Percentiles rank a stretch among this genome's conserved stretches.
These are phyloP conservation scores for Drosophila sechellia DNA, from an alignment of 1,140 invertebrate genomes.

Conservation along the genomic window DNA sequence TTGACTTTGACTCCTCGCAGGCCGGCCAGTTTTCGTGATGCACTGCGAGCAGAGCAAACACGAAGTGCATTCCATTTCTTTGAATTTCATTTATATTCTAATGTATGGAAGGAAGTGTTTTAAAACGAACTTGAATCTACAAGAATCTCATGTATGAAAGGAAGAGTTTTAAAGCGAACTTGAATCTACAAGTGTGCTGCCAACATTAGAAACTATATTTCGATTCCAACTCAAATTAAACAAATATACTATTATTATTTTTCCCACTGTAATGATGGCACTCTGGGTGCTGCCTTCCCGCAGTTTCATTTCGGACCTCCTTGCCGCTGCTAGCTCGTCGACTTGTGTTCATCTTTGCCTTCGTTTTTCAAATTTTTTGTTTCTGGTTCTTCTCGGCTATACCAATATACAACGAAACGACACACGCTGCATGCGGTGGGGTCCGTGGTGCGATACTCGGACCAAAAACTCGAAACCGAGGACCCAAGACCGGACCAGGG, in stretches of 20 bases:
- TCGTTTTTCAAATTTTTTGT: conserved; percentile 15
- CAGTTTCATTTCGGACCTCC: conserved; percentile 55
- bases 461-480: conserved; percentile 23
- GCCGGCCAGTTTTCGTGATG: conserved; percentile 41
- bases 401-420: conserved; percentile 63
- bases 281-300: conserved; percentile 62
- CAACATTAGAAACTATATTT: too few relatives aligned
- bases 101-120: background rate
- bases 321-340: conserved; percentile 14
- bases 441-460: conserved; percentile 42
- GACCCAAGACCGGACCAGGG: background rate
- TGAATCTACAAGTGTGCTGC: too few relatives aligned
- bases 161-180: too few relatives aligned
- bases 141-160: too few relatives aligned
- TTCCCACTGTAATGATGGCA: conserved; percentile 27
- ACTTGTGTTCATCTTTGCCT: conserved; percentile 44
- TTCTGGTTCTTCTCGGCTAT: conserved; percentile 33
- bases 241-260: conserved; percentile 1
- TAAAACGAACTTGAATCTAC: background rate
- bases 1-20: conserved; percentile 41
- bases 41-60: background rate
- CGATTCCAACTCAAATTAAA: too few relatives aligned
- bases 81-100: too few relatives aligned
- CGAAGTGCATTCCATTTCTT: too few relatives aligned
- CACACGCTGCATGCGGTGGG: conserved; percentile 81